phyloP scores from a whole-genome alignment of 2,888 invertebrate species.

The Sinhomidia bicolor region DNA sequence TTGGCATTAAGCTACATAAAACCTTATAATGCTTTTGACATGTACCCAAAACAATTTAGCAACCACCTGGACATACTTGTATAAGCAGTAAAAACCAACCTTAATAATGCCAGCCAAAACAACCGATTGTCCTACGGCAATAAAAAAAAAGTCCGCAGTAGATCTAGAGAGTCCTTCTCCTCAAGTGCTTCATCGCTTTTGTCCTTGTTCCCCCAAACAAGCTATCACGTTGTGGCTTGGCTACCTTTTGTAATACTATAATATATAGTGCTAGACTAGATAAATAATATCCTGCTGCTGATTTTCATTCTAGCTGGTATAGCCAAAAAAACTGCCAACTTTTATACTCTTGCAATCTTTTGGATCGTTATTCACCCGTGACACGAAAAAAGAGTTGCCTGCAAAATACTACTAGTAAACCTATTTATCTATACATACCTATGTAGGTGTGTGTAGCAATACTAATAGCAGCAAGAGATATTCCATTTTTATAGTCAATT shows the following conservation, averaged over 20 bases:
- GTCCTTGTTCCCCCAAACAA: conserved; percentile 24
- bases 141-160: conserved; percentile 49
- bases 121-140: conserved; percentile 51
- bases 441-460: too few species aligned
- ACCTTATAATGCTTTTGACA: background rate
- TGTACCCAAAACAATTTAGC: background rate
- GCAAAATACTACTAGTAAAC: background rate
- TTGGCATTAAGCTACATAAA: background rate
- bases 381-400: background rate
- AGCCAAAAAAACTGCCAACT: conserved; percentile 18
- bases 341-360: conserved; percentile 27
- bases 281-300: background rate
- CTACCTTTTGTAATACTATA: background rate
- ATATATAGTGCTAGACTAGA: too few species aligned
- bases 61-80: conserved; percentile 45
- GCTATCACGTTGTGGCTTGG: conserved; percentile 20
- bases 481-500: background rate
- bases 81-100: background rate
- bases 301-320: background rate
- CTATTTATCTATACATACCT: background rate
- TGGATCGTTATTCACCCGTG: conserved; percentile 41
- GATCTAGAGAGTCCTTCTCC: conserved; percentile 14
- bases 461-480: background rate
- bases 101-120: background rate
- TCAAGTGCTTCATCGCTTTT: conserved; percentile 6